phyloP scores from a whole-genome alignment of 2,797 vertebrate species.

The Coilia nasus region DNA sequence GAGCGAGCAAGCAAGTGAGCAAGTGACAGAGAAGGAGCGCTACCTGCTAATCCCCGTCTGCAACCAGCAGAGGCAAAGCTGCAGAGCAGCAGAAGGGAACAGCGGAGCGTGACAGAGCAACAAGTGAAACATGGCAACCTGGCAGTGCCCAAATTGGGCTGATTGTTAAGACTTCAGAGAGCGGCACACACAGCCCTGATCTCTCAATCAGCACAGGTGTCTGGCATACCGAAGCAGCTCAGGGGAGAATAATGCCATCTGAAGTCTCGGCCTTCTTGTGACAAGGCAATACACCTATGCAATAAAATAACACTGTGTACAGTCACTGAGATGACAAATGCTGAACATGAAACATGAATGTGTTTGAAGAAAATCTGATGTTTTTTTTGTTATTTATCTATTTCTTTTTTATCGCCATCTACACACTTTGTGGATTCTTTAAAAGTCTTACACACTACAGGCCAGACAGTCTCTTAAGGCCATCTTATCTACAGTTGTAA shows the following conservation, averaged over 20 bases:
- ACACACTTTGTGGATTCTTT: no score
- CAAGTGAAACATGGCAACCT: conserved; percentile 62
- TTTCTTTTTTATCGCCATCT: background rate
- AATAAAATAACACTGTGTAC: background rate
- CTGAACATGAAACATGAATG: background rate
- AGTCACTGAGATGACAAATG: background rate
- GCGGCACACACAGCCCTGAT: conserved; percentile 39
- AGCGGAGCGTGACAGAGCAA: conserved; percentile 64
- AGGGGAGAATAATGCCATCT: background rate
- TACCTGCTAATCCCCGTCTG: conserved; percentile 9
- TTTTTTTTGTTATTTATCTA: no score
- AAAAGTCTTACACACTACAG: no score
- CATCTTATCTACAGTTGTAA: no score
- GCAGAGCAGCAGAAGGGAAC: conserved; percentile 33
- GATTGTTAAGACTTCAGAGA: conserved; percentile 44
- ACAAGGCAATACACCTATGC: background rate
- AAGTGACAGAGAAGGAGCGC: background rate
- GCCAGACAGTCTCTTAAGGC: no score
- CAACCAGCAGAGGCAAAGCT: background rate
- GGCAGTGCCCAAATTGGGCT: conserved; percentile 50
- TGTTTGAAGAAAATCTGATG: no score
- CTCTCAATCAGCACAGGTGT: conserved; percentile 22
- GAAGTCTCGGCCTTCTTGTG: background rate
- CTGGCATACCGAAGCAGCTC: background rate
- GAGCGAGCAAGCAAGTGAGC: no score